phyloP scores from a whole-genome alignment of 2,113 vertebrate species.

The Martes martes region DNA sequence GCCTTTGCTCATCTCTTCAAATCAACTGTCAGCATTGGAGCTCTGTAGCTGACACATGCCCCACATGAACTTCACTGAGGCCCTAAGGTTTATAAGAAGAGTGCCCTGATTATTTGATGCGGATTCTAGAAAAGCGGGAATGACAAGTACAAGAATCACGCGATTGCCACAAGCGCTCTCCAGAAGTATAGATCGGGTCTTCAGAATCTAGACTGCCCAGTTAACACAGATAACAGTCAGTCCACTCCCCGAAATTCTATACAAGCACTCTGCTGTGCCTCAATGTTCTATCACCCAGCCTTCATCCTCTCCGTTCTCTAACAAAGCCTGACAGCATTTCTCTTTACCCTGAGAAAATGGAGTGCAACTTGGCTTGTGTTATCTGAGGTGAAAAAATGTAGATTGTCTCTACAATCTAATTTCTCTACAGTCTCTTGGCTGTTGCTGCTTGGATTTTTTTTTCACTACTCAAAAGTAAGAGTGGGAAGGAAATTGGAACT shows the following conservation, averaged over 20 bases:
- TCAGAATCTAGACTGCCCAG: not conserved
- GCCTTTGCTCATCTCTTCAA: not conserved
- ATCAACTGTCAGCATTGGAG: not conserved
- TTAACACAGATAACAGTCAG: not conserved
- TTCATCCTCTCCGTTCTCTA: not conserved
- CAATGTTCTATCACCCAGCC: accelerated
- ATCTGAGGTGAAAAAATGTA: not conserved
- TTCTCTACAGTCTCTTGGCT: not conserved
- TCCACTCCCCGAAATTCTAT: not conserved
- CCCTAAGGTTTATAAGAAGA: not conserved
- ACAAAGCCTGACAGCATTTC: not conserved
- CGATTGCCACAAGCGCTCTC: not conserved
- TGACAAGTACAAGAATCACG: not conserved
- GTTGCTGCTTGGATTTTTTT: not conserved
- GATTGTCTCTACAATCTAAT: not conserved
- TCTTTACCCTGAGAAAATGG: not conserved
- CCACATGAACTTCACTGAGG: not conserved
- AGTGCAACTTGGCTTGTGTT: not conserved
- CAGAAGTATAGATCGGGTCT: not conserved
- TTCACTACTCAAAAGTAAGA: not conserved
- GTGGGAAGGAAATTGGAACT: not conserved
- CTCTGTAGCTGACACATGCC: not conserved
- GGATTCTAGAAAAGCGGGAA: not conserved
- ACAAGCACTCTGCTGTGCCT: not conserved
- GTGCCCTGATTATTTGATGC: not conserved